Conservation (phyloP, 2,888 invertebrate species). For the Folsomia candida region DNA sequence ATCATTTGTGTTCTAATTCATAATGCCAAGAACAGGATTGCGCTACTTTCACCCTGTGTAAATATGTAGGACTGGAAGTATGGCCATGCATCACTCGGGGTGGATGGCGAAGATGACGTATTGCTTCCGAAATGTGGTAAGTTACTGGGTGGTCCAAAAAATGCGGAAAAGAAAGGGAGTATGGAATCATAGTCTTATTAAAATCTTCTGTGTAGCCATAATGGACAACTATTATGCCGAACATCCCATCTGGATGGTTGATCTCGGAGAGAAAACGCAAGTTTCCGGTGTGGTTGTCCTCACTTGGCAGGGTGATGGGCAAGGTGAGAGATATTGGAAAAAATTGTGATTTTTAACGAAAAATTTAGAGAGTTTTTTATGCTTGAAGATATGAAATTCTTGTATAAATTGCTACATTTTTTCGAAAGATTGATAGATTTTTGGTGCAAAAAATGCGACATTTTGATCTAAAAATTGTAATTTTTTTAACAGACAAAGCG, state of each 20-base stretch:
- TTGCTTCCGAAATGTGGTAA: conserved; percentile 56
- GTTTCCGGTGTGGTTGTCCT: conserved; percentile 57
- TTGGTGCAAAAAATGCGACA: not conserved
- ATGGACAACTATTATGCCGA: conserved; percentile 60
- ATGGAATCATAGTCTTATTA: too few species aligned
- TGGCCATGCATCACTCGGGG: conserved; percentile 55
- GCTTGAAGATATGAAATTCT: too few species aligned
- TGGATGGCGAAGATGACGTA: conserved; percentile 56
- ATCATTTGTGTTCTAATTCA: too few species aligned
- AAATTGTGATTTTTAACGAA: too few species aligned
- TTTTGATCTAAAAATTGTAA: not conserved
- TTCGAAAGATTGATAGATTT: too few species aligned
- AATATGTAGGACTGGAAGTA: conserved; percentile 55
- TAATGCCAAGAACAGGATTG: too few species aligned
- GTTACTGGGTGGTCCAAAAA: too few species aligned
- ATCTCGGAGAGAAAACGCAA: conserved; percentile 55
- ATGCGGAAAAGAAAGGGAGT: too few species aligned
- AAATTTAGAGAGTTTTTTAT: not conserved
- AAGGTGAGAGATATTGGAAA: conserved; percentile 52
- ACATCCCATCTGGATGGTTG: conserved; percentile 59
- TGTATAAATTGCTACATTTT: too few species aligned
- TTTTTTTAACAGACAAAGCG: conserved; percentile 51
- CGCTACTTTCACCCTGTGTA: too few species aligned
- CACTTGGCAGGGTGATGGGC: conserved; percentile 58
- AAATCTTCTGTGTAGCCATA: too few species aligned